These are phyloP conservation scores for Scotopteryx bipunctaria DNA, from an alignment of 2,888 invertebrate genomes.

Conservation along the genomic window DNA sequence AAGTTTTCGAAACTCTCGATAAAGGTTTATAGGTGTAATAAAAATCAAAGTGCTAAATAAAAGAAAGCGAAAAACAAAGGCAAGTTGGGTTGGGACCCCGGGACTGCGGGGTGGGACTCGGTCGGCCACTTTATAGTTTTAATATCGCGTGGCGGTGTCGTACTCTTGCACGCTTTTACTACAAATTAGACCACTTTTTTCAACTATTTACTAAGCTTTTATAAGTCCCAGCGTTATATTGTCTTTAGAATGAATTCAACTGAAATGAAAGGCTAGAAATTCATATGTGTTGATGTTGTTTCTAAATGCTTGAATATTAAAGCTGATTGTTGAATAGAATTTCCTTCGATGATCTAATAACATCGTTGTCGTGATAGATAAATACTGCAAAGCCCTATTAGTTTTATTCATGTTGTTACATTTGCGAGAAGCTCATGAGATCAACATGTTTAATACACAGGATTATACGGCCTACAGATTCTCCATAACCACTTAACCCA, in stretches of 20 bases:
- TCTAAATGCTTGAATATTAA: too few species aligned
- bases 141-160: slow-evolving; percentile 73
- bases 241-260: background rate
- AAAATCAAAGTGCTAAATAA: slow-evolving; percentile 57
- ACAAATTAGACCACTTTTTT: slow-evolving; percentile 60
- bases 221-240: background rate
- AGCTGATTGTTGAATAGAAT: too few species aligned
- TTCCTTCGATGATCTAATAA: too few species aligned
- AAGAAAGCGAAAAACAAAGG: slow-evolving; percentile 56
- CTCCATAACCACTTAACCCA: slow-evolving; percentile 22
- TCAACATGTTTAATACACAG: slow-evolving; percentile 9
- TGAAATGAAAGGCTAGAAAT: too few species aligned
- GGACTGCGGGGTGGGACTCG: slow-evolving; percentile 54
- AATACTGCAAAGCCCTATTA: too few species aligned
- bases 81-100: slow-evolving; percentile 44
- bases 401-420: too few species aligned
- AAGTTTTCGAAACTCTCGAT: slow-evolving; percentile 49
- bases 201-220: background rate
- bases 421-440: background rate
- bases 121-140: slow-evolving; percentile 80
- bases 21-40: slow-evolving; percentile 51
- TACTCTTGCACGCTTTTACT: slow-evolving; percentile 65
- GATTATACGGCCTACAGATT: slow-evolving; percentile 18
- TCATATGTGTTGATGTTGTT: too few species aligned
- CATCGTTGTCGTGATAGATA: too few species aligned